Conservation (phyloP, 2,797 vertebrate genomes). For the Dallia pectoralis region DNA sequence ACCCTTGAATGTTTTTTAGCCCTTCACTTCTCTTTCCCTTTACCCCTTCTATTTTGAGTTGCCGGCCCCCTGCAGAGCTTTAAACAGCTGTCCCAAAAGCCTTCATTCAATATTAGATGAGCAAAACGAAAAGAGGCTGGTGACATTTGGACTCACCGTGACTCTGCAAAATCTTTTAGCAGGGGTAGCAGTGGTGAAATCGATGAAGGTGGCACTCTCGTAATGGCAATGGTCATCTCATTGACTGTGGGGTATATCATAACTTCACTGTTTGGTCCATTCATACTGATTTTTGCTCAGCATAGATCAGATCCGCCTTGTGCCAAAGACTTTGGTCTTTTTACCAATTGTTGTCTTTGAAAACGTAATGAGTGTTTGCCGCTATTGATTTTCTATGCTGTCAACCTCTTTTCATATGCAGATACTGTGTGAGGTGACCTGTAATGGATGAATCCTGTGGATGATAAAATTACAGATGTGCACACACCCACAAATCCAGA, state of each 20-base stretch:
- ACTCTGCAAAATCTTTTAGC: slow-evolving; percentile 42
- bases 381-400: slow-evolving; percentile 59
- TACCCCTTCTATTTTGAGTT: slow-evolving; percentile 47
- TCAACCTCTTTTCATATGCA: slow-evolving; percentile 49
- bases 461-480: neutral
- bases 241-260: slow-evolving; percentile 2
- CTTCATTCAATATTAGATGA: slow-evolving; percentile 59
- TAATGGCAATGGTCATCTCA: slow-evolving; percentile 17
- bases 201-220: slow-evolving; percentile 43
- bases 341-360: slow-evolving; percentile 20
- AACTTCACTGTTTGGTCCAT: neutral
- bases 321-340: slow-evolving; percentile 10
- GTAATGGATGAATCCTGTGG: slow-evolving; percentile 12
- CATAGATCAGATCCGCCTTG: neutral
- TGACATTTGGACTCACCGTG: slow-evolving; percentile 50
- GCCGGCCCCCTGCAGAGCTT: slow-evolving; percentile 49
- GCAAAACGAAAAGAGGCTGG: slow-evolving; percentile 35
- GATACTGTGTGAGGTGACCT: slow-evolving; percentile 44
- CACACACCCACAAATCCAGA: slow-evolving; percentile 18
- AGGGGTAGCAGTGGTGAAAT: slow-evolving; percentile 27
- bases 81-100: slow-evolving; percentile 46
- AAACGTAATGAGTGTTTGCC: slow-evolving; percentile 48
- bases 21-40: slow-evolving; percentile 17
- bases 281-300: neutral
- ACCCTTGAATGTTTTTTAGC: neutral